phyloP scores from a whole-genome alignment of 1,140 invertebrate genomes.

The Drusus annulatus region DNA sequence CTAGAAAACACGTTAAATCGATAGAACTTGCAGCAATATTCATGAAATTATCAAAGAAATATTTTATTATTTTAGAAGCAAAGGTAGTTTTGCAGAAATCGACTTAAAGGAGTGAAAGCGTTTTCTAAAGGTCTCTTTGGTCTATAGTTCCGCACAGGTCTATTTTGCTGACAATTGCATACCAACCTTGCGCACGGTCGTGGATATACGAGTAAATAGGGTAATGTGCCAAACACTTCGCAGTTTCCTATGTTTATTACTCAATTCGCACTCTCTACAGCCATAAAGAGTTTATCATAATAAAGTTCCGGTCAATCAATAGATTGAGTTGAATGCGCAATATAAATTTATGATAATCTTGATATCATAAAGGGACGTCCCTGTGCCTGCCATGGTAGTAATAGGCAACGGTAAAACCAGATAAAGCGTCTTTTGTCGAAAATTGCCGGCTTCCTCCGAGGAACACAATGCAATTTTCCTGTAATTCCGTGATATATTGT shows the following conservation, averaged over 20 bases:
- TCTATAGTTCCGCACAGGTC: no score
- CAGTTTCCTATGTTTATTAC: neutral
- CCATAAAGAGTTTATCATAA: neutral
- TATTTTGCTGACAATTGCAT: no score
- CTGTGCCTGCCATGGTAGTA: neutral
- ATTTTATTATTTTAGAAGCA: no score
- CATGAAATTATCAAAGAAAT: no score
- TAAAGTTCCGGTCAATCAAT: neutral
- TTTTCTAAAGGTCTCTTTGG: no score
- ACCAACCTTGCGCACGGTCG: no score
- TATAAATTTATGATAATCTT: slow-evolving; percentile 4
- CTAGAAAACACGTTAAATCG: no score
- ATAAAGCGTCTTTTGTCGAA: slow-evolving; percentile 32
- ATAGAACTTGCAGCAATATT: no score
- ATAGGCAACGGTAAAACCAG: slow-evolving; percentile 33
- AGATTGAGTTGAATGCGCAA: neutral
- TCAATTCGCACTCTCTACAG: neutral
- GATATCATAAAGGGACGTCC: neutral
- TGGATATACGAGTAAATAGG: no score
- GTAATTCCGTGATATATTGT: slow-evolving; percentile 22
- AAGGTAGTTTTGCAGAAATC: no score
- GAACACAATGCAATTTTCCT: slow-evolving; percentile 36
- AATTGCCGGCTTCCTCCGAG: slow-evolving; percentile 9
- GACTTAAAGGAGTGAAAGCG: no score
- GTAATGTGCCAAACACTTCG: no score